A percentile compares a stretch with the other conserved stretches of the same genome.
Evolutionary conservation across 2,888 invertebrate species (phyloP).

Genomic region (Epiperipatus broadwayi): DNA sequence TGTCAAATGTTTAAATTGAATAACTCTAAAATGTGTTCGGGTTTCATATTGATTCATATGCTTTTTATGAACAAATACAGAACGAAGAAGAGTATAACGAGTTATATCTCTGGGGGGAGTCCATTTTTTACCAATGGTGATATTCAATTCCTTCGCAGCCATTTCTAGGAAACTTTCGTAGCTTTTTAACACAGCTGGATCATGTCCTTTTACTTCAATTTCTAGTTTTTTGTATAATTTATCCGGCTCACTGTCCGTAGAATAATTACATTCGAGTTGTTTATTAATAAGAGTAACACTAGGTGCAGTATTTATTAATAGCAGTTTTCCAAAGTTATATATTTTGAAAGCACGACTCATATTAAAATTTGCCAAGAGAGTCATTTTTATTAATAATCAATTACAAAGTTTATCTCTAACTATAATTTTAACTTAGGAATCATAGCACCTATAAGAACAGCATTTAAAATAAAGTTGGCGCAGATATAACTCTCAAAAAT

Average conservation of each 20-base stretch:
- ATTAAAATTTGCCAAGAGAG: too few relatives aligned
- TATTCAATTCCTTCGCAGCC: slow-evolving; percentile 58
- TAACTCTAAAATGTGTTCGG: slow-evolving; percentile 68
- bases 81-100: slow-evolving; percentile 62
- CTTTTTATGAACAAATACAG: slow-evolving; percentile 75
- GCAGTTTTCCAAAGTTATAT: too few relatives aligned
- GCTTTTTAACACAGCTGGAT: slow-evolving; percentile 66
- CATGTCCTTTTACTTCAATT: slow-evolving; percentile 67
- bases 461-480: too few relatives aligned
- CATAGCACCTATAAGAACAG: too few relatives aligned
- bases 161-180: slow-evolving; percentile 63
- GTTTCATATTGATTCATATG: slow-evolving; percentile 88
- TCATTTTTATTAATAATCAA: too few relatives aligned
- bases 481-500: too few relatives aligned
- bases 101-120: slow-evolving; percentile 7
- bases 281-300: too few relatives aligned
- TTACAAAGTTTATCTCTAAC: too few relatives aligned
- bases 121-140: slow-evolving; percentile 42
- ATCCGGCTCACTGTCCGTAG: slow-evolving; percentile 24
- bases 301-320: too few relatives aligned
- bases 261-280: too few relatives aligned
- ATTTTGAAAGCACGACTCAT: too few relatives aligned
- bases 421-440: too few relatives aligned
- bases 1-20: slow-evolving; percentile 59
- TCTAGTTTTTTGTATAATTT: slow-evolving; percentile 55